Evolutionary conservation across 2,888 invertebrate species (phyloP).

Genomic region (Ophioninae sp.): DNA sequence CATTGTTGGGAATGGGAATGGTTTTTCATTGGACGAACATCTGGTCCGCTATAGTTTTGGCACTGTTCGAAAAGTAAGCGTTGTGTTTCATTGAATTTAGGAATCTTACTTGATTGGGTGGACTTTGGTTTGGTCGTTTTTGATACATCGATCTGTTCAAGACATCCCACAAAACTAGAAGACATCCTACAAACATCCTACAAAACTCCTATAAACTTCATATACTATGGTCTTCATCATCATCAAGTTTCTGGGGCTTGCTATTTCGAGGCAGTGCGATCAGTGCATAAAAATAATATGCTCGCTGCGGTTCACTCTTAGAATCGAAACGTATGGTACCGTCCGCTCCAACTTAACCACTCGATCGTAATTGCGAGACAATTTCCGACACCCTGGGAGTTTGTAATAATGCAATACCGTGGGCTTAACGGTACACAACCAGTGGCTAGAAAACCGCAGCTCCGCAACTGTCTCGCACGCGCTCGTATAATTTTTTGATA

Average conservation of each 20-base stretch:
- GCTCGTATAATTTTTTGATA: constrained; percentile 70
- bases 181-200: no score
- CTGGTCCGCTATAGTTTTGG: background rate
- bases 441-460: constrained; percentile 54
- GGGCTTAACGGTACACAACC: constrained; percentile 17
- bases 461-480: constrained; percentile 68
- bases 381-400: constrained; percentile 4
- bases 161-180: no score
- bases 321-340: background rate
- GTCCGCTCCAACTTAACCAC: background rate
- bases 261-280: background rate
- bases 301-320: background rate
- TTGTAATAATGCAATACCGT: constrained; percentile 1
- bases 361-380: constrained; percentile 7
- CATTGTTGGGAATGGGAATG: background rate
- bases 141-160: background rate
- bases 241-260: background rate
- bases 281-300: background rate
- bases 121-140: background rate
- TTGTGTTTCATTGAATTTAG: background rate
- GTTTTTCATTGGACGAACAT: background rate
- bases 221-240: background rate
- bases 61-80: background rate
- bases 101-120: background rate
- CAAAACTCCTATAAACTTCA: no score